A percentile compares a stretch with the other conserved stretches of the same genome.
Conservation (phyloP, 2,113 vertebrate genomes). For the Tonatia bakeri region DNA sequence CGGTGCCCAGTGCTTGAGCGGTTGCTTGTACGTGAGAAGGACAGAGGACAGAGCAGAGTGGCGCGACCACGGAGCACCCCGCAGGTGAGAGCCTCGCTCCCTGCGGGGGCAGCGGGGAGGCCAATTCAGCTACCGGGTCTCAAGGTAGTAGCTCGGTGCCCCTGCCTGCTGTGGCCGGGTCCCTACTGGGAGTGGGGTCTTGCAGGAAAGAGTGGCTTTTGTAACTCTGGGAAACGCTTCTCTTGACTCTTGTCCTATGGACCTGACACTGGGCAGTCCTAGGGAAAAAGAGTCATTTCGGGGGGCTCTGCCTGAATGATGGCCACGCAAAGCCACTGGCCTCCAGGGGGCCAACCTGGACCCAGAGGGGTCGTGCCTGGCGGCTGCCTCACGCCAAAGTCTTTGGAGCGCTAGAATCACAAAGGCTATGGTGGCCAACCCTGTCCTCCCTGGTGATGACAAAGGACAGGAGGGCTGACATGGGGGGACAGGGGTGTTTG, state of each 20-base stretch:
- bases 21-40: not conserved
- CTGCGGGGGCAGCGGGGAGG: not conserved
- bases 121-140: not conserved
- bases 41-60: accelerated
- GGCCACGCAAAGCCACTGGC: not conserved
- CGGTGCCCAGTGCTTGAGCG: accelerated
- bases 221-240: not conserved
- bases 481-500: not conserved
- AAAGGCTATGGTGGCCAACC: too few species aligned
- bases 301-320: not conserved
- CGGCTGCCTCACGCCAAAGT: not conserved
- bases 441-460: not conserved
- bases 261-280: accelerated
- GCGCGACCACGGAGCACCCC: not conserved
- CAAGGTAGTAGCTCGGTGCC: not conserved
- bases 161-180: not conserved
- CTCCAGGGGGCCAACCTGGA: not conserved
- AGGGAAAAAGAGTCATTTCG: not conserved
- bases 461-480: not conserved
- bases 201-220: not conserved
- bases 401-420: not conserved
- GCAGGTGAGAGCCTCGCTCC: not conserved
- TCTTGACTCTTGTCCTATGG: not conserved
- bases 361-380: too few species aligned
- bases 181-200: accelerated